phyloP scores from a whole-genome alignment of 2,113 vertebrate genomes.

The Tursiops truncatus region DNA sequence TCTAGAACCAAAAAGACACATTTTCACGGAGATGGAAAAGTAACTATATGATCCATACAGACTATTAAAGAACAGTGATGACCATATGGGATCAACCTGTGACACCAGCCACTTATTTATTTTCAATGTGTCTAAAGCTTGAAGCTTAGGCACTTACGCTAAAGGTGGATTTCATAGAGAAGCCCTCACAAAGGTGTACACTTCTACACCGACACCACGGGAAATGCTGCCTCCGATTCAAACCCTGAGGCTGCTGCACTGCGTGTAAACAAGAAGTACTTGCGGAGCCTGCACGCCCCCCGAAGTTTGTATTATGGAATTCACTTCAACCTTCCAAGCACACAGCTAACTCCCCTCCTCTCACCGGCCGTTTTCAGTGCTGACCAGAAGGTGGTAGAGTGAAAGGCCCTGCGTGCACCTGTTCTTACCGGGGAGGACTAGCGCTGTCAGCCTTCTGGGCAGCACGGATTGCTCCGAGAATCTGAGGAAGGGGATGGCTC shows the following conservation, averaged over 20 bases:
- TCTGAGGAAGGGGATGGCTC: neutral
- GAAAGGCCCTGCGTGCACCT: neutral
- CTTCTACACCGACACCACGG: neutral
- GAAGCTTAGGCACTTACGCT: neutral
- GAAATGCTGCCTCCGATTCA: neutral
- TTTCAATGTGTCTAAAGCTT: neutral
- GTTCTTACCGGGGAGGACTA: rapidly evolving
- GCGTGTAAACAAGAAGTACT: neutral
- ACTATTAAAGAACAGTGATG: neutral
- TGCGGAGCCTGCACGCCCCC: neutral
- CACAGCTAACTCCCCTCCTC: neutral
- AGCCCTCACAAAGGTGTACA: neutral
- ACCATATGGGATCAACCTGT: neutral
- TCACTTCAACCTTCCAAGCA: neutral
- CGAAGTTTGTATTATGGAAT: neutral
- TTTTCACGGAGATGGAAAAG: neutral
- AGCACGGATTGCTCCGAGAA: neutral
- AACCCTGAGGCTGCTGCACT: neutral
- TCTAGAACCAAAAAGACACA: neutral
- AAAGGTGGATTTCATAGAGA: neutral
- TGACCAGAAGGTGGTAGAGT: neutral
- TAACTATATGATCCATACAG: rapidly evolving
- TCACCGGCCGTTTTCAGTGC: neutral
- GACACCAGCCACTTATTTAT: neutral
- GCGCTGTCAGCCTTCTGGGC: neutral